Evolutionary conservation across 1,140 invertebrate species (phyloP).

Genomic region (Andrena cerasifolii): DNA sequence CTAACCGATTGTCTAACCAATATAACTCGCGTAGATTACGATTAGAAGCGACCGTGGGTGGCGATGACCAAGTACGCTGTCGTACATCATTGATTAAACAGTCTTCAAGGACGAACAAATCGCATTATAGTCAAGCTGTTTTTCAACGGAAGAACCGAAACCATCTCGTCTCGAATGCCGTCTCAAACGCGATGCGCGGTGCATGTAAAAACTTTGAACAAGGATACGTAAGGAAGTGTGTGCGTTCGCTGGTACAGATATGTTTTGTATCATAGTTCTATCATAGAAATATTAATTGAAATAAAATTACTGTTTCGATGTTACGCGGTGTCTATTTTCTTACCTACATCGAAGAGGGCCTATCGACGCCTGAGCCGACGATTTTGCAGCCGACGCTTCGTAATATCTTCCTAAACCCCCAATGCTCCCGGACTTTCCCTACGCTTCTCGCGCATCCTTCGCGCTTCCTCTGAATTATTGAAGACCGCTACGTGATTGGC

Average conservation of each 20-base stretch:
- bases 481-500: slow-evolving; percentile 81
- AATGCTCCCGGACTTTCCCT: slow-evolving; percentile 15
- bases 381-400: slow-evolving; percentile 34
- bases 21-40: slow-evolving; percentile 45
- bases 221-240: slow-evolving; percentile 56
- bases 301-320: slow-evolving; percentile 74
- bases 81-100: slow-evolving; percentile 43
- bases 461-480: slow-evolving; percentile 78
- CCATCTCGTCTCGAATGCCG: slow-evolving; percentile 23
- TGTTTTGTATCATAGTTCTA: slow-evolving; percentile 73
- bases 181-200: slow-evolving; percentile 36
- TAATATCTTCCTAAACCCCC: slow-evolving; percentile 36
- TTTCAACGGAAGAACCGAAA: slow-evolving; percentile 13
- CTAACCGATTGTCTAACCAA: slow-evolving; percentile 54
- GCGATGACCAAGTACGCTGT: slow-evolving; percentile 25
- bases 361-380: background rate
- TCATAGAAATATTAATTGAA: slow-evolving; percentile 67
- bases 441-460: slow-evolving; percentile 56
- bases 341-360: no score
- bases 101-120: slow-evolving; percentile 18
- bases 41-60: slow-evolving; percentile 25
- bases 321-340: slow-evolving; percentile 43
- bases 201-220: slow-evolving; percentile 41
- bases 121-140: slow-evolving; percentile 22
- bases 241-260: slow-evolving; percentile 58